Conservation (phyloP, 2,888 invertebrate genomes). For the Drosophila maculinotata region DNA sequence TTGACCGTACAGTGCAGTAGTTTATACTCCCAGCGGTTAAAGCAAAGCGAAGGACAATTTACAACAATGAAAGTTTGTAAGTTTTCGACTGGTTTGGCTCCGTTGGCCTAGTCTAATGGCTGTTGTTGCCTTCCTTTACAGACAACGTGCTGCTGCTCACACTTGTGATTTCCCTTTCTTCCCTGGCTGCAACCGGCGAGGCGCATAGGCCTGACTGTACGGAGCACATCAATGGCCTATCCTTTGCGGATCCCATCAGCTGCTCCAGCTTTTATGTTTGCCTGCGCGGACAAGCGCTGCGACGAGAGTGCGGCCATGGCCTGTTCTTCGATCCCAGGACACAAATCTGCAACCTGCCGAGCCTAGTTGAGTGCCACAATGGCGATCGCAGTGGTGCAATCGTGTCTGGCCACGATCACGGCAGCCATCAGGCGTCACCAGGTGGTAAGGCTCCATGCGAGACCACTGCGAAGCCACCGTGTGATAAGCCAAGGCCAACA, state of each 20-base stretch:
- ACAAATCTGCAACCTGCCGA: slow-evolving; percentile 50
- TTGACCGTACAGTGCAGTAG: slow-evolving; percentile 43
- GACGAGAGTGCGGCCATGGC: slow-evolving; percentile 45
- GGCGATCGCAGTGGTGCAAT: slow-evolving; percentile 46
- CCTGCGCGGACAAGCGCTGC: slow-evolving; percentile 49
- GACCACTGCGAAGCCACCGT: slow-evolving; percentile 44
- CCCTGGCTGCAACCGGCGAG: slow-evolving; percentile 33
- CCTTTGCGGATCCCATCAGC: slow-evolving; percentile 52
- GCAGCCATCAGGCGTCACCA: neutral
- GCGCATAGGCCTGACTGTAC: slow-evolving; percentile 49
- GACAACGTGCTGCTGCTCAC: slow-evolving; percentile 57
- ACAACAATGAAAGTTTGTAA: slow-evolving; percentile 58
- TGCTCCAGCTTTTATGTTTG: slow-evolving; percentile 59
- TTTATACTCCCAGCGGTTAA: slow-evolving; percentile 27
- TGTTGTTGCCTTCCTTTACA: slow-evolving; percentile 5
- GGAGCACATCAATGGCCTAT: slow-evolving; percentile 47
- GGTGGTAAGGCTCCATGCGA: slow-evolving; percentile 33
- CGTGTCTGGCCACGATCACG: slow-evolving; percentile 19
- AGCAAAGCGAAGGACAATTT: slow-evolving; percentile 33
- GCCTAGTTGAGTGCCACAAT: slow-evolving; percentile 42
- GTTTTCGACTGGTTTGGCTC: slow-evolving; percentile 3
- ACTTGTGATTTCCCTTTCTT: slow-evolving; percentile 41
- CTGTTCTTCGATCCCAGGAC: slow-evolving; percentile 48
- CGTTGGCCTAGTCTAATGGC: neutral
- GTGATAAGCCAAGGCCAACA: slow-evolving; percentile 16